A percentile compares a stretch with the other conserved stretches of the same genome.
These are phyloP conservation scores for Eupithecia inturbata DNA, from an alignment of 2,888 invertebrate genomes.

Conservation along the genomic window DNA sequence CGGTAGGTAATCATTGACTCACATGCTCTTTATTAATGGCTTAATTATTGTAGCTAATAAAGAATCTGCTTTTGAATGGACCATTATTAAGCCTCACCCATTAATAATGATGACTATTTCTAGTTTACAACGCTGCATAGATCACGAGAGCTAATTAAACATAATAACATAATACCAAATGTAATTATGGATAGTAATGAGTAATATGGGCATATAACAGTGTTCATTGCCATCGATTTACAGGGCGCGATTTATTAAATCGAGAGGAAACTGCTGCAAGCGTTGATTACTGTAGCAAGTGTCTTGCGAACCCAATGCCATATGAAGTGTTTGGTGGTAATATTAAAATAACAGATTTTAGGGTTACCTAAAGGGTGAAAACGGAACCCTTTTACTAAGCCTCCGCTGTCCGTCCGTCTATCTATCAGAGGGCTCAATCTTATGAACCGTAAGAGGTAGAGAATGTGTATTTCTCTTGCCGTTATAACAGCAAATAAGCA, in stretches of 20 bases:
- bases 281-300: not conserved
- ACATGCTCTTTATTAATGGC: not conserved
- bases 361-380: too few relatives aligned
- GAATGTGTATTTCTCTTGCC: too few relatives aligned
- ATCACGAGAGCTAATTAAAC: slow-evolving; percentile 55
- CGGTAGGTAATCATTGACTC: not conserved
- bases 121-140: slow-evolving; percentile 31
- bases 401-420: too few relatives aligned
- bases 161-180: slow-evolving; percentile 68
- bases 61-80: slow-evolving; percentile 36
- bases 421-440: too few relatives aligned
- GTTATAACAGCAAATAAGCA: too few relatives aligned
- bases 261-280: not conserved
- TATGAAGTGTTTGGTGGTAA: too few relatives aligned
- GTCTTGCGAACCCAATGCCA: not conserved
- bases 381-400: too few relatives aligned
- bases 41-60: slow-evolving; percentile 14
- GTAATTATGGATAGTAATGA: slow-evolving; percentile 61
- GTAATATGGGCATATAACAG: slow-evolving; percentile 3
- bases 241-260: not conserved
- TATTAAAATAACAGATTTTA: too few relatives aligned
- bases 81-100: slow-evolving; percentile 30
- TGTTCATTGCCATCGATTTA: slow-evolving; percentile 27
- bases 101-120: slow-evolving; percentile 34
- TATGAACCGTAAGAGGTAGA: too few relatives aligned